phyloP scores from a whole-genome alignment of 1,140 invertebrate species.

The Pachypsylla venusta region DNA sequence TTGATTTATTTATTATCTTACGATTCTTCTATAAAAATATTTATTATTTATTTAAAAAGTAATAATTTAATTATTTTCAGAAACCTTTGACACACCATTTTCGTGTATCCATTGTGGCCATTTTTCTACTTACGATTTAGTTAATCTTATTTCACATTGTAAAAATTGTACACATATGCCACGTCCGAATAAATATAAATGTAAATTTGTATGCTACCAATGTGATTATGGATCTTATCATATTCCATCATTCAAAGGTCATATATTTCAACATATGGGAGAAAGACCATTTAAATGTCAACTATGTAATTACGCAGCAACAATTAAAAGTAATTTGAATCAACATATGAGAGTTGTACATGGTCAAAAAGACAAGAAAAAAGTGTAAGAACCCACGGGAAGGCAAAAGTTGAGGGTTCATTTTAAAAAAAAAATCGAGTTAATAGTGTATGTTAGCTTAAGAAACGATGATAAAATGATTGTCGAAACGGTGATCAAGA shows the following conservation, averaged over 20 bases:
- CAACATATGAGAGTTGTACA: not conserved
- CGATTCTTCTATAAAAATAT: too few relatives aligned
- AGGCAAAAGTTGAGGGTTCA: too few relatives aligned
- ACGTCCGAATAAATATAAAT: not conserved
- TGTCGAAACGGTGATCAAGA: too few relatives aligned
- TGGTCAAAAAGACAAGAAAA: too few relatives aligned
- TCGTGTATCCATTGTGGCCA: not conserved
- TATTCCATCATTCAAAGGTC: not conserved
- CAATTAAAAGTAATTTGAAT: not conserved
- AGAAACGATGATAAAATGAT: too few relatives aligned
- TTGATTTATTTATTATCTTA: too few relatives aligned
- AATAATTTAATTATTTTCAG: too few relatives aligned
- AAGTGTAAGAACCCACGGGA: too few relatives aligned
- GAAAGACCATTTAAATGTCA: not conserved
- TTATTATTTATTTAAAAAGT: too few relatives aligned
- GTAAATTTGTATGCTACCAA: not conserved
- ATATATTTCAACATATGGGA: slow-evolving; percentile 5
- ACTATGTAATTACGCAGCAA: not conserved
- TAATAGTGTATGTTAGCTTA: too few relatives aligned
- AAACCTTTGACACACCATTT: too few relatives aligned
- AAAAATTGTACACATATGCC: not conserved
- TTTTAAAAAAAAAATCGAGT: too few relatives aligned
- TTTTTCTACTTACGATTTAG: not conserved
- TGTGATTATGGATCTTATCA: not conserved
- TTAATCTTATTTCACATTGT: not conserved